A percentile compares a stretch with the other conserved stretches of the same genome.
Conservation (phyloP, 2,888 invertebrate genomes). For the Hypomecis atomaria region DNA sequence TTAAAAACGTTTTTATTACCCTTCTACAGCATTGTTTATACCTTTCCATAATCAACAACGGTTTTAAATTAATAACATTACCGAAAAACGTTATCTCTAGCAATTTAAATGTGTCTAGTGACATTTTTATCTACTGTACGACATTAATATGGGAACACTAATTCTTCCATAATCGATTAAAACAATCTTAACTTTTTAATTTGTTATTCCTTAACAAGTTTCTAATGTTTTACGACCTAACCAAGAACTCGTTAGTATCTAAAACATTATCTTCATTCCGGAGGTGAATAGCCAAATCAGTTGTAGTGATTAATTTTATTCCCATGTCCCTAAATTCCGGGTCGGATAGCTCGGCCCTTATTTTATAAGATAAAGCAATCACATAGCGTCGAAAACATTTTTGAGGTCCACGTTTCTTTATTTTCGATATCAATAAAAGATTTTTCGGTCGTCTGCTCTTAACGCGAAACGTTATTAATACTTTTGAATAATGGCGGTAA, state of each 20-base stretch:
- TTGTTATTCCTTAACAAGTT: conserved; percentile 53
- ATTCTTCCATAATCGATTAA: conserved; percentile 54
- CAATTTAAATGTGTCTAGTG: conserved; percentile 34
- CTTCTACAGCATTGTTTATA: conserved; percentile 28
- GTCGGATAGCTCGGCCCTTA: conserved; percentile 49
- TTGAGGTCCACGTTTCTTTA: conserved; percentile 66
- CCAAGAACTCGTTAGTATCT: conserved; percentile 53
- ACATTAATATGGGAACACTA: conserved; percentile 42
- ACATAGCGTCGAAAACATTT: conserved; percentile 63
- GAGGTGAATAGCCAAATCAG: conserved; percentile 60
- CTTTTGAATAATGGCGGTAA: conserved; percentile 81
- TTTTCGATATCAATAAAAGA: conserved; percentile 78
- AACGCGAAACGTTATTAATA: conserved; percentile 75
- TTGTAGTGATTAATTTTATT: conserved; percentile 58
- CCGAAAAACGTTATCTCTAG: conserved; percentile 28
- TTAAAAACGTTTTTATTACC: conserved; percentile 34
- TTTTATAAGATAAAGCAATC: conserved; percentile 67
- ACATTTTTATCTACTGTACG: conserved; percentile 41
- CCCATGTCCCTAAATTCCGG: conserved; percentile 43
- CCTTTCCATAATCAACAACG: conserved; percentile 25
- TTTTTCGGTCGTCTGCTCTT: conserved; percentile 69
- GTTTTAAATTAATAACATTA: conserved; percentile 30
- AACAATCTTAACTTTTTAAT: conserved; percentile 53
- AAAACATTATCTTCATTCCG: conserved; percentile 52
- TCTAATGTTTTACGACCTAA: conserved; percentile 51